Percentiles rank a stretch among this genome's conserved stretches.
Conservation (phyloP, 2,113 vertebrate species). For the Carassius auratus region DNA sequence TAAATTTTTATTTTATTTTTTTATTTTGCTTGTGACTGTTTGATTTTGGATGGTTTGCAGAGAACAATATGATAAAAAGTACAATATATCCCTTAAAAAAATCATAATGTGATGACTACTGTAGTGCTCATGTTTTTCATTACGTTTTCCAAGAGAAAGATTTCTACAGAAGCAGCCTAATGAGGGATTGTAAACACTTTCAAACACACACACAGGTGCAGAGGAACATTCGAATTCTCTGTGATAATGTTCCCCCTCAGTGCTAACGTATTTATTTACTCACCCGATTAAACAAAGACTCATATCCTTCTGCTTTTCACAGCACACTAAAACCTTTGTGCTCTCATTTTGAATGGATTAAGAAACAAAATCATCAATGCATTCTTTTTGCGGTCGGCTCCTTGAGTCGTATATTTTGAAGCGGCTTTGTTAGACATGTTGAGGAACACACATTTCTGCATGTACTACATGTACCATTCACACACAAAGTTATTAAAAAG, state of each 20-base stretch:
- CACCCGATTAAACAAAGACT: conserved; percentile 16
- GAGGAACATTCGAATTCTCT: conserved; percentile 10
- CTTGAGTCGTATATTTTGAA: not conserved
- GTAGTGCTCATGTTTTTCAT: not conserved
- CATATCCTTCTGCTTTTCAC: not conserved
- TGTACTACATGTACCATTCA: not conserved
- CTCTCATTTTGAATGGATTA: not conserved
- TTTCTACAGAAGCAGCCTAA: not conserved
- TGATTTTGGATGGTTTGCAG: not conserved
- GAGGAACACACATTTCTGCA: no score
- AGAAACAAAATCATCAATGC: conserved; percentile 5
- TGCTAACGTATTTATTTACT: conserved; percentile 30
- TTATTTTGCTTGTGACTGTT: no score
- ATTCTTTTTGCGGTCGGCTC: not conserved
- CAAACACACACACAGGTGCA: conserved; percentile 16
- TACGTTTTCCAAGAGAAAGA: not conserved
- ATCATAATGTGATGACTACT: not conserved
- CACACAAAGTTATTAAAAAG: not conserved
- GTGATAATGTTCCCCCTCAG: conserved; percentile 25
- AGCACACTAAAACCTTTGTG: not conserved
- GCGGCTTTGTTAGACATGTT: not conserved
- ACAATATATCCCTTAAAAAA: not conserved
- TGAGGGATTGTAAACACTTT: not conserved
- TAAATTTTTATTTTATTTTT: no score
- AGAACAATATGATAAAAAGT: not conserved